These are phyloP conservation scores for Nestor notabilis DNA, from an alignment of 2,113 vertebrate genomes.

Conservation along the genomic window DNA sequence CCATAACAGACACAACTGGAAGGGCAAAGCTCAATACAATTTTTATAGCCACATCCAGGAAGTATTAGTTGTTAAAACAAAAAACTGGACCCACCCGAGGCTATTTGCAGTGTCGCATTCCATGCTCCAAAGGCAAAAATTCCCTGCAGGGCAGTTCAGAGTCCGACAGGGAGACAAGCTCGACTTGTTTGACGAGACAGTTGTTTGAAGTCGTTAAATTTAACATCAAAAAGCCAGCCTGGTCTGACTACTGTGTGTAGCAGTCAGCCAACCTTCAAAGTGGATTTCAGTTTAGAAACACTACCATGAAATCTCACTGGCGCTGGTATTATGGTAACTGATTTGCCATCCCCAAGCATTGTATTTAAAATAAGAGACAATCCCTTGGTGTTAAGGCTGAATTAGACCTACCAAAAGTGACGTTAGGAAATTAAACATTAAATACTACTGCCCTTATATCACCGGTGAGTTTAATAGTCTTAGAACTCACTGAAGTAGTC, in stretches of 20 bases:
- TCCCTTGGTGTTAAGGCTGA: not conserved
- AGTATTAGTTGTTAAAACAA: constrained; percentile 43
- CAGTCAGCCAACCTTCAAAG: not conserved
- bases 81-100: constrained; percentile 39
- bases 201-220: constrained; percentile 31
- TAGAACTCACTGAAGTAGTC: not conserved
- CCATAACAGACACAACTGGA: not conserved
- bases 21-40: constrained; percentile 36
- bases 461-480: not conserved
- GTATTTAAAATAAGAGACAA: not conserved
- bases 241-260: not conserved
- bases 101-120: constrained; percentile 55
- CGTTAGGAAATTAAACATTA: not conserved
- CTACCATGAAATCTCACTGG: not conserved
- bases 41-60: constrained; percentile 12
- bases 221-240: not conserved
- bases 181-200: not conserved
- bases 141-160: constrained; percentile 36
- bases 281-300: not conserved
- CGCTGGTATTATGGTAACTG: not conserved
- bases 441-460: not conserved
- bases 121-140: constrained; percentile 26
- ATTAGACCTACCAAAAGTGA: not conserved
- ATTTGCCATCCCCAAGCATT: not conserved
- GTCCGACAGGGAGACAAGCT: constrained; percentile 8